Evolutionary conservation across 2,888 invertebrate species (phyloP).

Genomic region (Pristionchus entomophagus): DNA sequence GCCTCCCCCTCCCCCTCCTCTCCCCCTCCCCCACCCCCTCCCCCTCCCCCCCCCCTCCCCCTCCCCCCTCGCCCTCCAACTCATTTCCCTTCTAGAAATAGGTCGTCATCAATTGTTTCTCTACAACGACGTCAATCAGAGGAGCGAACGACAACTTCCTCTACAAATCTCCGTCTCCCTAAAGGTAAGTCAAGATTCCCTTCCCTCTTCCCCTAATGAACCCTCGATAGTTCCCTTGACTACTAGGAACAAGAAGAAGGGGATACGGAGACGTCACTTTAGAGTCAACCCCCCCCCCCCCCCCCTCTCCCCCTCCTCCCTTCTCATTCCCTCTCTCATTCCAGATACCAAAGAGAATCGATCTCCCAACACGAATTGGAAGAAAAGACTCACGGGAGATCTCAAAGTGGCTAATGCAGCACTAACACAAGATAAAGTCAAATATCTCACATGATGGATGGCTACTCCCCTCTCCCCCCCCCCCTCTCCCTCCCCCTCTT

Average conservation of each 20-base stretch:
- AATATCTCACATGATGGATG: constrained; percentile 30
- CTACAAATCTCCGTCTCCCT: background rate
- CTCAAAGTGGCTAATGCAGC: constrained; percentile 40
- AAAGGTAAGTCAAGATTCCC: background rate
- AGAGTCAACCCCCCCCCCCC: background rate
- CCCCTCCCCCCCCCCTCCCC: no score
- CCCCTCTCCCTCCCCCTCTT: no score
- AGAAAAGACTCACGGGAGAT: constrained; percentile 47
- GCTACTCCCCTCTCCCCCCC: no score
- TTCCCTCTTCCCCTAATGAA: no score
- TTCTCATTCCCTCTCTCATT: no score
- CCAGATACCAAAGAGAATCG: constrained; percentile 28
- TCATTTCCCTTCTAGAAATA: background rate
- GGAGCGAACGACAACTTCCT: background rate
- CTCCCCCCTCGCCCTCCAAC: no score
- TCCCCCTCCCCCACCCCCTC: no score
- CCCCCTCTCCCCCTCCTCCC: background rate
- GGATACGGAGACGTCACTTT: background rate
- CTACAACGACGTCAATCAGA: background rate
- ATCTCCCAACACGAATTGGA: constrained; percentile 26
- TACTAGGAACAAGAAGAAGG: background rate
- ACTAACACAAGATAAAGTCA: constrained; percentile 37
- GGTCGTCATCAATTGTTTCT: background rate
- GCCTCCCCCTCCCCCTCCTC: background rate
- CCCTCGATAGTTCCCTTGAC: background rate